phyloP scores from a whole-genome alignment of 2,113 vertebrate species.

The Sprattus sprattus region DNA sequence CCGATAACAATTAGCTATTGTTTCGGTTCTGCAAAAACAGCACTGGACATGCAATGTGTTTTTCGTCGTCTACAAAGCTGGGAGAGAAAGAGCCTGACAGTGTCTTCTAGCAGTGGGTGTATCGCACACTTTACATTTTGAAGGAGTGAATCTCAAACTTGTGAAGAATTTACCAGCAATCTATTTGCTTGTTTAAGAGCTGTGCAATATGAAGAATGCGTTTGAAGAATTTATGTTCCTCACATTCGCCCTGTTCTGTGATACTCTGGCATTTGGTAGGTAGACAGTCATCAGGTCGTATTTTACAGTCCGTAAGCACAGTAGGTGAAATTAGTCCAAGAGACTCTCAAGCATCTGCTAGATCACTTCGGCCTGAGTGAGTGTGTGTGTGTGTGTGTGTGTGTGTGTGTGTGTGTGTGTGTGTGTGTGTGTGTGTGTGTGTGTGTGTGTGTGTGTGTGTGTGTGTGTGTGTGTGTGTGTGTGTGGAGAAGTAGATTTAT shows the following conservation, averaged over 20 bases:
- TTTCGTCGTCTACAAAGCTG: background rate
- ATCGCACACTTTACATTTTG: background rate
- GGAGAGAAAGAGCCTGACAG: background rate
- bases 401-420: background rate
- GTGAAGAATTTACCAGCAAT: background rate
- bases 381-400: background rate
- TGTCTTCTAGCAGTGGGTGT: background rate
- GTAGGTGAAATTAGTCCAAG: conserved; percentile 15
- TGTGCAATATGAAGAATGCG: background rate
- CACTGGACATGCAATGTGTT: background rate
- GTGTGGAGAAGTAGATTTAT: conserved; percentile 34
- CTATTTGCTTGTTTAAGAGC: background rate
- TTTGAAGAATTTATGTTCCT: background rate
- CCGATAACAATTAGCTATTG: conserved; percentile 3
- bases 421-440: background rate
- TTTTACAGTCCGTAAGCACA: conserved; percentile 3
- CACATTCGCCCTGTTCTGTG: background rate
- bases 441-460: background rate
- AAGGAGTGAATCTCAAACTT: conserved; percentile 10
- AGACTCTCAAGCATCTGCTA: conserved; percentile 20
- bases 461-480: background rate
- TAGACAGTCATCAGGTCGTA: background rate
- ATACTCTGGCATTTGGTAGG: background rate
- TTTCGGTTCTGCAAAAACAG: background rate
- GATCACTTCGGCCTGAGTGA: background rate